These are phyloP conservation scores for Caenorhabditis panamensis DNA, from an alignment of 2,888 invertebrate genomes.

Conservation along the genomic window DNA sequence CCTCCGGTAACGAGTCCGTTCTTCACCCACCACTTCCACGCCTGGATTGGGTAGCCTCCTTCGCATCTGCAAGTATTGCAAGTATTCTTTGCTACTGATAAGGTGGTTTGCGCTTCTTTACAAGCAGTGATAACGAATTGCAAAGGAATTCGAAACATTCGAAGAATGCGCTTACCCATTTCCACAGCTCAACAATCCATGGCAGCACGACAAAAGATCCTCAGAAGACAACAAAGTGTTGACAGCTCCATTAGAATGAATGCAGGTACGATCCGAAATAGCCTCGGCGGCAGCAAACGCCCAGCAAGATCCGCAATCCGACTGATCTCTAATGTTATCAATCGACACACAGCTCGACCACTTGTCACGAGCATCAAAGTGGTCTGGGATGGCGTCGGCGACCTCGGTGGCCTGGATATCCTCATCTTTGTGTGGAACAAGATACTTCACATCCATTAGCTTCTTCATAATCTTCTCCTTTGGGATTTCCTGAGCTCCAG, in stretches of 20 bases:
- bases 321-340: constrained; percentile 62
- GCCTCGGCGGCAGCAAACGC: constrained; percentile 83
- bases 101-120: no score
- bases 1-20: constrained; percentile 92
- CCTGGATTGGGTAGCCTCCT: constrained; percentile 89
- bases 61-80: constrained; percentile 84
- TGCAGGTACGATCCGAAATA: constrained; percentile 83
- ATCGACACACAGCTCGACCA: constrained; percentile 63
- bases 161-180: constrained; percentile 79
- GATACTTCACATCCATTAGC: constrained; percentile 60
- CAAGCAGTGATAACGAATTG: background rate
- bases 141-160: background rate
- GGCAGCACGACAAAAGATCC: constrained; percentile 81
- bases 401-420: constrained; percentile 36
- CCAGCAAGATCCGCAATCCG: constrained; percentile 88
- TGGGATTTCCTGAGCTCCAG: constrained; percentile 48
- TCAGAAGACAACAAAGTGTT: constrained; percentile 81
- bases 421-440: constrained; percentile 53
- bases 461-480: constrained; percentile 58
- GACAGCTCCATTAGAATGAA: constrained; percentile 81
- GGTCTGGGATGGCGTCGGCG: constrained; percentile 48
- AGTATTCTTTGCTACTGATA: no score
- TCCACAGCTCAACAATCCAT: constrained; percentile 81
- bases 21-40: constrained; percentile 91
- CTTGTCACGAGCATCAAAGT: constrained; percentile 60